Base-by-base conservation (phyloP, 2,113 vertebrate genomes). In the Sarotherodon lohbergeri region DNA sequence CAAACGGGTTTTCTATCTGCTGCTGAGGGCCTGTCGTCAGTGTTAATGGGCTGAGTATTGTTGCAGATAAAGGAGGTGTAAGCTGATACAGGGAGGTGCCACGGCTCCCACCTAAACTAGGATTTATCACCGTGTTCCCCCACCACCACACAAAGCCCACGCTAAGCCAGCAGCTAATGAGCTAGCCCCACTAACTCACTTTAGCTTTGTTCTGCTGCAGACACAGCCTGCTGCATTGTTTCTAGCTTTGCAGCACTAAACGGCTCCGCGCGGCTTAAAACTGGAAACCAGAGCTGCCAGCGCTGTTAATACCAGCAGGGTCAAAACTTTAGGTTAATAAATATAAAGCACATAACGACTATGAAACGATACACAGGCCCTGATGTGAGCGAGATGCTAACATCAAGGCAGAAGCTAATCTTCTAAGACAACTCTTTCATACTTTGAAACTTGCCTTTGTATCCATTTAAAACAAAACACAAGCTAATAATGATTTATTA, bases 81-180 rank as follows among this genome's bases (percentile, higher is more conserved):
- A 88, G 59, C 80, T 68, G 90, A 87, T 55, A 59, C 59, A 43
- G 61, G 88, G 90, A 81, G 90, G 84, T 59, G 81, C 85, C 78
- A n/a, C 66, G 1, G 63, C 83, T 82, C 86, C 90, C 61, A 57
- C 82, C 88, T 86, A 29, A 86, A 22, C 78, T 68, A 5, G 86
- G 92, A 88, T 89, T 92, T 93, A 93, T 86, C 87, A 66, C 91
- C 88, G 13, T 46, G 89, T 82, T 61, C 84, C 56, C 57, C 82
- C 88, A 71, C 57, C 80, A 29, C 8, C 88, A 34, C 73, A 88
- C 84, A 91, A 91, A 91, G 90, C 90, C 80, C 86, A 84, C 16
- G 9, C 92, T 90, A 90, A 93, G 85, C 91, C 85, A 54, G 76
- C 66, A 7, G 90, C 88, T 91, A 92, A 90, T 82, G 76, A 89